Evolutionary conservation across 2,797 vertebrate genomes (phyloP).

Genomic region (Parauchenoglanis punctatus): DNA sequence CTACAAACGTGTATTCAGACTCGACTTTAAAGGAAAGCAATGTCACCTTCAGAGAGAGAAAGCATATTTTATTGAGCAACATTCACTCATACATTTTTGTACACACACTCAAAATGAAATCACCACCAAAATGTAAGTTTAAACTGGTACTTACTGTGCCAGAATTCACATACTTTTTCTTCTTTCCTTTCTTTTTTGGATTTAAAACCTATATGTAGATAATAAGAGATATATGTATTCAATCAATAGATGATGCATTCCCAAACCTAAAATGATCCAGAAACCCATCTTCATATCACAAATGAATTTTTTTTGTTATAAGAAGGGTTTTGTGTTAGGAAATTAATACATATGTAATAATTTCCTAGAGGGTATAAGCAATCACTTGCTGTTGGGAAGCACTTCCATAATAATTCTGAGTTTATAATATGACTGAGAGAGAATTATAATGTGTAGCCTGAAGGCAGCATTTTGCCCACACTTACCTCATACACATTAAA

Average conservation of each 20-base stretch:
- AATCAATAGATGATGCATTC: background rate
- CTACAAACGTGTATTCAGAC: constrained; percentile 95
- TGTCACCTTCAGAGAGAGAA: constrained; percentile 80
- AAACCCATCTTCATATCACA: background rate
- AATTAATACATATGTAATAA: background rate
- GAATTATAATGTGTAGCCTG: background rate
- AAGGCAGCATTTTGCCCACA: background rate
- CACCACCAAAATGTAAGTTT: background rate
- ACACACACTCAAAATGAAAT: constrained; percentile 18
- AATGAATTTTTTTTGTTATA: background rate
- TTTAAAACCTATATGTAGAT: constrained; percentile 80
- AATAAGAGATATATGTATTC: constrained; percentile 7
- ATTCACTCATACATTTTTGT: constrained; percentile 10
- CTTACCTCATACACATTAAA: constrained; percentile 93
- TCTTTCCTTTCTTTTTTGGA: constrained; percentile 94
- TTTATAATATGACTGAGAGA: background rate
- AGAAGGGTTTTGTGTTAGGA: background rate
- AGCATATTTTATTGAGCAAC: constrained; percentile 17
- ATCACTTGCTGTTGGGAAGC: constrained; percentile 2
- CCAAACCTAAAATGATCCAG: background rate
- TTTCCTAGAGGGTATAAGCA: background rate
- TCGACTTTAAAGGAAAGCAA: constrained; percentile 96
- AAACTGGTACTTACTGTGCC: constrained; percentile 82
- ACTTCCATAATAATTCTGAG: background rate
- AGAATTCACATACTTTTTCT: constrained; percentile 93